phyloP scores from a whole-genome alignment of 2,113 vertebrate species.

The Pomatostomus ruficeps region DNA sequence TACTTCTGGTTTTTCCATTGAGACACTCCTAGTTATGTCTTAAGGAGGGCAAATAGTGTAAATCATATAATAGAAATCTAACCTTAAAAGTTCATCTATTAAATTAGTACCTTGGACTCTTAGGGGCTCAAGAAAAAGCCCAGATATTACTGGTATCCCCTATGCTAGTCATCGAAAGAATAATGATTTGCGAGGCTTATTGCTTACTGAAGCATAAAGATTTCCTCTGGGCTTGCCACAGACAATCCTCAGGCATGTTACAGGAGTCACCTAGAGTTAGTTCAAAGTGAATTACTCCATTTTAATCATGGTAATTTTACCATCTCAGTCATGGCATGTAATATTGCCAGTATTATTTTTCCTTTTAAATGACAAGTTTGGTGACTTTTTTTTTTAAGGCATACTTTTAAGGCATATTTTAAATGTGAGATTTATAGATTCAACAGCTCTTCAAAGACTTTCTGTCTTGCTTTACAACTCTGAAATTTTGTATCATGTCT shows the following conservation, averaged over 20 bases:
- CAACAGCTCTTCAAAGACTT: conserved; percentile 37
- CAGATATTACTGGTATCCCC: conserved; percentile 28
- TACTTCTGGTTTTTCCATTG: not conserved
- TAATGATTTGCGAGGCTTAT: conserved; percentile 69
- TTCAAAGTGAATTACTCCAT: conserved; percentile 75
- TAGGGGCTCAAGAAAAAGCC: not conserved
- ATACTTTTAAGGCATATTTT: conserved; percentile 49
- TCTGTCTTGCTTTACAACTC: conserved; percentile 43
- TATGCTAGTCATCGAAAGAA: conserved; percentile 57
- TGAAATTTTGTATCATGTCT: conserved; percentile 52
- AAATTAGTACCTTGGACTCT: not conserved
- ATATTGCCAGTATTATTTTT: not conserved
- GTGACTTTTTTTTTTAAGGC: conserved; percentile 53
- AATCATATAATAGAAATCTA: not conserved
- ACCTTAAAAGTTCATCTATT: not conserved
- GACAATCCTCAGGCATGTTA: conserved; percentile 69
- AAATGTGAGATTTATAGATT: conserved; percentile 46
- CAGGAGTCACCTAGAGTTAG: conserved; percentile 71
- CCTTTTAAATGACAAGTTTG: conserved; percentile 34
- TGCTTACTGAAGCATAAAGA: conserved; percentile 71
- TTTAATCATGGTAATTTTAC: conserved; percentile 67
- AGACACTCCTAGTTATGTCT: not conserved
- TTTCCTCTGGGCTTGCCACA: conserved; percentile 73
- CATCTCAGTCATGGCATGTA: conserved; percentile 39
- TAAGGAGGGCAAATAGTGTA: not conserved